phyloP scores from a whole-genome alignment of 2,113 vertebrate genomes.

The Pygoscelis antarcticus region DNA sequence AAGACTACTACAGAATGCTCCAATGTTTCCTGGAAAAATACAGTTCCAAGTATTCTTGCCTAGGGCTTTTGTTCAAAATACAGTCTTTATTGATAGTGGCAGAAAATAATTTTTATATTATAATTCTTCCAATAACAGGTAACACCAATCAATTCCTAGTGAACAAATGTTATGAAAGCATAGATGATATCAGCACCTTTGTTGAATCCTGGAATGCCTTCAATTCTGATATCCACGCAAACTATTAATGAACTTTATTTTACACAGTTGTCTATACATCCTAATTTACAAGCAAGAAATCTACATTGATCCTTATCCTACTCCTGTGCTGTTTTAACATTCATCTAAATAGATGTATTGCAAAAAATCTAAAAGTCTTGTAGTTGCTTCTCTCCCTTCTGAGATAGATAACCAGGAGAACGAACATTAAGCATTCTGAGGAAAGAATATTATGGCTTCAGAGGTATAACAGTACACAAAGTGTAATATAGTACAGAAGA shows the following conservation, averaged over 20 bases:
- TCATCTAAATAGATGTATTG: not conserved
- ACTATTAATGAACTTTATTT: not conserved
- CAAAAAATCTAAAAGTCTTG: not conserved
- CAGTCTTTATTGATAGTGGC: not conserved
- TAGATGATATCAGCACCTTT: not conserved
- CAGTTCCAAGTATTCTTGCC: not conserved
- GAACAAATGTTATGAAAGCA: not conserved
- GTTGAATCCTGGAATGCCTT: not conserved
- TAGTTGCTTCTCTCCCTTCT: not conserved
- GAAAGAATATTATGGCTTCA: not conserved
- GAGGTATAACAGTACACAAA: not conserved
- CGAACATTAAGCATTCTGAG: not conserved
- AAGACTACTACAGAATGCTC: not conserved
- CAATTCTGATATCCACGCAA: not conserved
- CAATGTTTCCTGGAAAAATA: not conserved
- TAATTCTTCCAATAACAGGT: not conserved
- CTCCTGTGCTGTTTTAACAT: not conserved
- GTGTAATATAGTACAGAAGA: not conserved
- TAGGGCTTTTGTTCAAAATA: not conserved
- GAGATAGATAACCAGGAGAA: not conserved
- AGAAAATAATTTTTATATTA: not conserved
- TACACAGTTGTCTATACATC: not conserved
- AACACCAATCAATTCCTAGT: not conserved
- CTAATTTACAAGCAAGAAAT: not conserved
- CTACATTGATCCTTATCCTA: not conserved